A percentile compares a stretch with the other conserved stretches of the same genome.
phyloP scores from a whole-genome alignment of 2,797 vertebrate species.

The Podarcis lilfordi region DNA sequence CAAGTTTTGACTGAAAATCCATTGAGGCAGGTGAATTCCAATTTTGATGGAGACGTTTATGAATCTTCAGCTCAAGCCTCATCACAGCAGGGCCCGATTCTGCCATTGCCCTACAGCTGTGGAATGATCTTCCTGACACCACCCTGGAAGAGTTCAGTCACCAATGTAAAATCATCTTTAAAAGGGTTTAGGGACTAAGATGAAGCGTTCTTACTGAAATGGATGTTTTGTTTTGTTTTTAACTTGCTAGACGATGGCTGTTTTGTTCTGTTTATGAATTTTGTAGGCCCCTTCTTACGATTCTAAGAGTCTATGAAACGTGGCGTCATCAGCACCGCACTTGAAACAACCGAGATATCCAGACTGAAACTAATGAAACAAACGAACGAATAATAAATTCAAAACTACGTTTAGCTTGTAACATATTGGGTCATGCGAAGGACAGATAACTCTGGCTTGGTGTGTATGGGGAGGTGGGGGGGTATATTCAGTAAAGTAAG shows the following conservation, averaged over 20 bases:
- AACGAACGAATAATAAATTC: background rate
- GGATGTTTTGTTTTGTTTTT: background rate
- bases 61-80: background rate
- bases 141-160: no score
- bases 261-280: background rate
- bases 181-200: no score
- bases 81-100: background rate
- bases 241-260: no score
- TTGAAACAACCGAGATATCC: no score
- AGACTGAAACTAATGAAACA: background rate
- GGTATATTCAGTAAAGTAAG: background rate
- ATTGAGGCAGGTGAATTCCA: background rate
- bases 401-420: background rate
- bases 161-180: no score
- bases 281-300: background rate
- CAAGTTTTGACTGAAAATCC: no score
- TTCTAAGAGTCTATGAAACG: no score
- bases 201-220: background rate
- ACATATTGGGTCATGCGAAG: background rate
- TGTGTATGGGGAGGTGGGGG: no score
- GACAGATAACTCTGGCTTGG: background rate
- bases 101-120: no score
- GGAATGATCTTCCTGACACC: no score
- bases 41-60: background rate
- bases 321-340: no score